Percentiles rank a stretch among this genome's conserved stretches.
These are phyloP conservation scores for Euura saliciscinereae DNA, from an alignment of 1,140 invertebrate genomes.

Conservation along the genomic window DNA sequence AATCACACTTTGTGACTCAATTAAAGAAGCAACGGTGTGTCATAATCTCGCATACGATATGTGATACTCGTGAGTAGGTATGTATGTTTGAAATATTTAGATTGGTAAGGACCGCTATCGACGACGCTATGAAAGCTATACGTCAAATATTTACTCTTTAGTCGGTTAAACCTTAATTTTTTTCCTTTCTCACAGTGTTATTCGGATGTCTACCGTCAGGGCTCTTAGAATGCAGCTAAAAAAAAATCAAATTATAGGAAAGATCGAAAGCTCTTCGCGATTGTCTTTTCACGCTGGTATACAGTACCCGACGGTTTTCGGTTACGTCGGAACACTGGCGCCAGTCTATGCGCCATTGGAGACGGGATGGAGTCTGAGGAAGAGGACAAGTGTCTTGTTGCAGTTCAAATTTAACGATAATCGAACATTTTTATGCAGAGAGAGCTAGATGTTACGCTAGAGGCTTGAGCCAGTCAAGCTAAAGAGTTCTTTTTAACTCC, in stretches of 20 bases:
- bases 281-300: neutral
- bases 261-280: neutral
- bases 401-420: no score
- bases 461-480: no score
- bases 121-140: neutral
- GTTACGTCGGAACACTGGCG: neutral
- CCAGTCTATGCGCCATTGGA: neutral
- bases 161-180: neutral
- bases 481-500: no score
- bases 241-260: no score
- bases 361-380: no score
- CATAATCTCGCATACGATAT: neutral
- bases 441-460: no score
- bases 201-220: no score
- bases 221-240: no score
- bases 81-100: neutral
- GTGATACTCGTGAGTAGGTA: neutral
- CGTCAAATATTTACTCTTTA: slow-evolving; percentile 2
- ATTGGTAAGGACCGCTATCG: slow-evolving; percentile 4
- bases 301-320: neutral
- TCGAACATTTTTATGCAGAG: no score
- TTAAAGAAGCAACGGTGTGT: neutral
- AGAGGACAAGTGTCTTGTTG: no score
- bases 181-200: no score
- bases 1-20: neutral